Evolutionary conservation across 2,797 vertebrate species (phyloP), one percentile per base, ranked within the genome.

Genomic region (Sebastes ruberrimus): DNA sequence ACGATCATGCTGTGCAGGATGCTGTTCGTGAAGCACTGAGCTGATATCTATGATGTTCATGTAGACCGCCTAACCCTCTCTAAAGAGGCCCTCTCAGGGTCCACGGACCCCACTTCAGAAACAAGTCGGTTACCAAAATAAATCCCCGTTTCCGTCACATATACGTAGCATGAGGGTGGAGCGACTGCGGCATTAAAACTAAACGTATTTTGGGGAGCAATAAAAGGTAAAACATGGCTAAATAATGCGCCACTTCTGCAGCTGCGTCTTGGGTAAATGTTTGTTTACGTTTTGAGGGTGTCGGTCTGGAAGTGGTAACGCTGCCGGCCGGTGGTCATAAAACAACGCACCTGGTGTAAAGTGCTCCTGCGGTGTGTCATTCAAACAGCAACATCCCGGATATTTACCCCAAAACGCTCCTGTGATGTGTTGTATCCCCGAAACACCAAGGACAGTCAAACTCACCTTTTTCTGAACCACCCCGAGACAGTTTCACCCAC

Each of bases 381-480:
- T 42, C 30, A 71, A 55, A 65, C 25, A 22, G 27, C 57, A 32
- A 32, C 74, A 73, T 60, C 56, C 70, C 10, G 61, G 16, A 53
- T 71, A 8, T 71, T 30, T 10, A 32, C 6, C 4, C 2, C 7
- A 3, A 0, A 5, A 38, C 10, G 25, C 35, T 23, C 66, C 33
- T 14, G 28, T 2, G 32, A 20, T 25, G 49, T 32, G 2, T 59
- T 25, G 1, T 1, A 4, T 35, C 25, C 4, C 46, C 5, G 7
- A 73, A 70, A 67, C 64, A 74, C 35, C 10, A 5, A 57, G 16
- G 16, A 30, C 9, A 56, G 10, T 5, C 42, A 64, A 55, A 78
- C 91, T 91, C 64, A 94, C 94, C 91, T 75, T 49, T 18, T 49
- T 59, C 56, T 2, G 53, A 55, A 8, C 13, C 67, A 53, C 9